These are phyloP conservation scores for Emydura subglobosa DNA, from an alignment of 2,113 vertebrate genomes.

Conservation along the genomic window DNA sequence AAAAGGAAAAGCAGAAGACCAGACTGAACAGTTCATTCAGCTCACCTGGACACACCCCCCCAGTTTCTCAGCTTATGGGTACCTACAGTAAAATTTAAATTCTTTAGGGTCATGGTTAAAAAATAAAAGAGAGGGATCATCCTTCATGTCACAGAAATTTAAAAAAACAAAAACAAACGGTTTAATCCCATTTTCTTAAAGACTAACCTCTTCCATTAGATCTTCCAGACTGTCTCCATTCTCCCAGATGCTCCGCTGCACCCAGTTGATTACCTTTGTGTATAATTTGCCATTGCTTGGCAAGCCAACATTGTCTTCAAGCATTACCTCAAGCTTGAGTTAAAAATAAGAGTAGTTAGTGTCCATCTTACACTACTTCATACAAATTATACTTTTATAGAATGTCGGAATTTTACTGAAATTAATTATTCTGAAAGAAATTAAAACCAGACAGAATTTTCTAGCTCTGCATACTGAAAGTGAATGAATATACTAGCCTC, in stretches of 20 bases:
- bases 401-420: fast-evolving
- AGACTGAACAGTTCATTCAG: slow-evolving; percentile 89
- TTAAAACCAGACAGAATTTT: neutral
- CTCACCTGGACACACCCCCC: slow-evolving; percentile 98
- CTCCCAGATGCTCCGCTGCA: slow-evolving; percentile 98
- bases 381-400: neutral
- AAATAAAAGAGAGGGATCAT: slow-evolving; percentile 82
- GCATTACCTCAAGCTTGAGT: slow-evolving; percentile 95
- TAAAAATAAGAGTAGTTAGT: slow-evolving; percentile 14
- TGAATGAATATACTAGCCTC: neutral
- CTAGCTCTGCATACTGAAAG: neutral
- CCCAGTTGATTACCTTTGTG: slow-evolving; percentile 99
- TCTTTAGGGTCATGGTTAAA: slow-evolving; percentile 85
- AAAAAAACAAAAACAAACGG: neutral
- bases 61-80: slow-evolving; percentile 93
- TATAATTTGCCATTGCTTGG: slow-evolving; percentile 98
- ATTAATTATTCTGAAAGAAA: neutral
- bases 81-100: slow-evolving; percentile 90
- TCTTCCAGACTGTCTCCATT: slow-evolving; percentile 94
- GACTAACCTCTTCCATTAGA: slow-evolving; percentile 99
- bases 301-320: slow-evolving; percentile 95
- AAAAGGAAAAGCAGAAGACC: slow-evolving; percentile 83
- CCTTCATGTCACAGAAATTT: slow-evolving; percentile 75
- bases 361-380: neutral
- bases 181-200: slow-evolving; percentile 78